Conservation (phyloP, 2,113 vertebrate species). For the Oreochromis aureus region DNA sequence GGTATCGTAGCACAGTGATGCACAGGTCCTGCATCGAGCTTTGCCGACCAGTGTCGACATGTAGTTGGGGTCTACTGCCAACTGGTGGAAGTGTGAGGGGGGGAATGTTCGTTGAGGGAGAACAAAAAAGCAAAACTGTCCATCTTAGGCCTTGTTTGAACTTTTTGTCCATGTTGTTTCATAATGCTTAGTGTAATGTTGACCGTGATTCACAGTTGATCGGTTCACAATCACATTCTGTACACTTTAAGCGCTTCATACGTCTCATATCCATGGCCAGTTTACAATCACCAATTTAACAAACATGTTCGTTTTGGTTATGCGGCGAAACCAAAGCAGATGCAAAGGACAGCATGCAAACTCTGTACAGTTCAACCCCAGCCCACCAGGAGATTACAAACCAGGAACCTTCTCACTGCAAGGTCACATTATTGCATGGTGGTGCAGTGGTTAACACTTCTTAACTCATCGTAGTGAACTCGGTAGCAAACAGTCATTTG, state of each 20-base stretch:
- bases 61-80: neutral
- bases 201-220: neutral
- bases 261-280: neutral
- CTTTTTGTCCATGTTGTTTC: neutral
- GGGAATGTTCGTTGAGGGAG: too few species aligned
- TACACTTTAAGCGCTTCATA: neutral
- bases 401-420: rapidly evolving
- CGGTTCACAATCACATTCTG: neutral
- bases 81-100: neutral
- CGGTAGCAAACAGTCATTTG: neutral
- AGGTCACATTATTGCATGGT: neutral
- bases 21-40: neutral
- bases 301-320: neutral
- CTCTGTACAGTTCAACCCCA: too few species aligned
- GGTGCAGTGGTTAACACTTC: neutral
- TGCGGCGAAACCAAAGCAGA: neutral
- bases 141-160: neutral
- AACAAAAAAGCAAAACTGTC: neutral
- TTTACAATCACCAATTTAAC: neutral
- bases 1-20: neutral
- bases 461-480: neutral
- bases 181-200: neutral
- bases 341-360: neutral
- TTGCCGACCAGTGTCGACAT: neutral
- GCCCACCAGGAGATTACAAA: neutral